Evolutionary conservation across 2,888 invertebrate species (phyloP).

Genomic region (Diplazon laetatorius): DNA sequence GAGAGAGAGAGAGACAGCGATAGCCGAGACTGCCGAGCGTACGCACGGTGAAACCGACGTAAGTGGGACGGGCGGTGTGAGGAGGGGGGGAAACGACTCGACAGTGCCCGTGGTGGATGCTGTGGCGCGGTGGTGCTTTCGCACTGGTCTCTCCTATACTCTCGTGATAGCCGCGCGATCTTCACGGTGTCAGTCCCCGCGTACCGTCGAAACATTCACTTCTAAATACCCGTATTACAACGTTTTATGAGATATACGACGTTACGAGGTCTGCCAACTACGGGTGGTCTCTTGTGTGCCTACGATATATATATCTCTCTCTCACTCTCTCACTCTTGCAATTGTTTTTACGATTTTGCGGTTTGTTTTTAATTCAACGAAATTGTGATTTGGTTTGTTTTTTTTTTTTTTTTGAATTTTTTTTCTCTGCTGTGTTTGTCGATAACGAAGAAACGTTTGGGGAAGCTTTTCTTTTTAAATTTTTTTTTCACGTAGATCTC

Average conservation of each 20-base stretch:
- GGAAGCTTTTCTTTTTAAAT: no score
- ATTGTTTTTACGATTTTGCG: not conserved
- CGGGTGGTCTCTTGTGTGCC: conserved; percentile 44
- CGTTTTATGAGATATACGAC: conserved; percentile 63
- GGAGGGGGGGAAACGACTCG: conserved; percentile 36
- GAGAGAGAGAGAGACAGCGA: no score
- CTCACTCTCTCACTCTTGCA: no score
- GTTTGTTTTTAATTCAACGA: not conserved
- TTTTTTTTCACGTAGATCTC: no score
- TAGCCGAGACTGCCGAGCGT: conserved; percentile 37
- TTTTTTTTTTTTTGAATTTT: no score
- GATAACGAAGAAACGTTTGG: no score
- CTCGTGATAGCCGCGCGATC: conserved; percentile 37
- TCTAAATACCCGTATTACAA: conserved; percentile 69
- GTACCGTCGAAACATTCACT: conserved; percentile 72
- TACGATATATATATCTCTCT: no score
- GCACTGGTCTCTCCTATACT: conserved; percentile 52
- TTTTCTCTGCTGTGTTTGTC: no score
- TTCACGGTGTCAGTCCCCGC: conserved; percentile 70
- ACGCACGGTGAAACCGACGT: conserved; percentile 26
- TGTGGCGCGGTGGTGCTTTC: conserved; percentile 68
- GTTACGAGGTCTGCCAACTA: conserved; percentile 54
- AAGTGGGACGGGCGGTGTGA: not conserved
- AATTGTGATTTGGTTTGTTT: not conserved
- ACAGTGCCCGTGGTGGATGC: conserved; percentile 69